Percentiles rank a stretch among this genome's conserved stretches.
These are phyloP conservation scores for Druon quercuslanigerum DNA, from an alignment of 1,140 invertebrate genomes.

Conservation along the genomic window DNA sequence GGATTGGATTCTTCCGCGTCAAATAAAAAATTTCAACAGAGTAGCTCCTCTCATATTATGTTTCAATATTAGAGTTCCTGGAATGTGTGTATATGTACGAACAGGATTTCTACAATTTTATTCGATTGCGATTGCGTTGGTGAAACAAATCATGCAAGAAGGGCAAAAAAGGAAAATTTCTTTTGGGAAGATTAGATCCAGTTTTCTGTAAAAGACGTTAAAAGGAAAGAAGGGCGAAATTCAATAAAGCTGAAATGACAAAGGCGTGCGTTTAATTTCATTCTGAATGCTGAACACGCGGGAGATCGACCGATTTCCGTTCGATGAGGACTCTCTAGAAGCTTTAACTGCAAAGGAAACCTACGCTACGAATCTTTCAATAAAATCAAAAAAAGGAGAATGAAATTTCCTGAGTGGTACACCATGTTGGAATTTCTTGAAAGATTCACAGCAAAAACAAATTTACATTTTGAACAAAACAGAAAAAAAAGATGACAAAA, in stretches of 20 bases:
- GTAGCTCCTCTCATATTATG: neutral
- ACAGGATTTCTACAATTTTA: slow-evolving; percentile 8
- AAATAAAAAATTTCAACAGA: neutral
- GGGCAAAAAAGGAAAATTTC: slow-evolving; percentile 5
- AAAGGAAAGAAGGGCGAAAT: slow-evolving; percentile 1
- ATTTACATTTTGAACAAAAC: no score
- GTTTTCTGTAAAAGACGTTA: slow-evolving; percentile 4
- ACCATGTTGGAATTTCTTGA: neutral
- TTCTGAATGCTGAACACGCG: neutral
- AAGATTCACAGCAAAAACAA: neutral
- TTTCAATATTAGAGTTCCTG: slow-evolving; percentile 14
- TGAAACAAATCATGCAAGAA: neutral
- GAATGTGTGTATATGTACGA: neutral
- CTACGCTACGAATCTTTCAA: neutral
- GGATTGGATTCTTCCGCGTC: slow-evolving; percentile 5
- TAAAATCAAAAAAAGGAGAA: neutral
- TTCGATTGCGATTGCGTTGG: neutral
- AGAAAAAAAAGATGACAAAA: no score
- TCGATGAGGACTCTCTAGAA: neutral
- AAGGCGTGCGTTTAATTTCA: slow-evolving; percentile 10
- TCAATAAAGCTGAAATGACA: slow-evolving; percentile 16
- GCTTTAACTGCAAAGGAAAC: neutral
- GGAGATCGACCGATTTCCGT: neutral
- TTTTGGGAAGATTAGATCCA: neutral
- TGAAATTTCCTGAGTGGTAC: neutral